Evolutionary conservation across 2,888 invertebrate genomes (phyloP).

Genomic region (Phengaris arion): DNA sequence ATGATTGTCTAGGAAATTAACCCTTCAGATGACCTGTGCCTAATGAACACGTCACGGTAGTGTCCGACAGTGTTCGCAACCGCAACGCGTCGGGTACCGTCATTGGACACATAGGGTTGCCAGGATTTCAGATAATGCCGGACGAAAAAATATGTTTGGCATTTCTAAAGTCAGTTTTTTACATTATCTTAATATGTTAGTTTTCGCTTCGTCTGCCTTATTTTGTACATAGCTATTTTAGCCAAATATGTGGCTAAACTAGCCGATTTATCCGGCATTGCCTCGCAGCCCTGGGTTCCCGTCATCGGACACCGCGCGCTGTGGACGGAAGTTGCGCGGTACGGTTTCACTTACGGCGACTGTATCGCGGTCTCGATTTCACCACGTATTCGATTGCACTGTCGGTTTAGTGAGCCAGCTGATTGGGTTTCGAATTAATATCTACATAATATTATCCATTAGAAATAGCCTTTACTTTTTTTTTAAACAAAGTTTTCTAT

Average conservation of each 20-base stretch:
- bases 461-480: too few species aligned
- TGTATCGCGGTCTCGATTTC: conserved; percentile 65
- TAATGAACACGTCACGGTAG: conserved; percentile 25
- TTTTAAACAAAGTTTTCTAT: too few species aligned
- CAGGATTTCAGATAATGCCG: neutral
- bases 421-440: conserved; percentile 69
- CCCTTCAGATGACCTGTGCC: conserved; percentile 20
- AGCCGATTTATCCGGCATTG: neutral
- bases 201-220: neutral
- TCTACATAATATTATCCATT: conserved; percentile 11
- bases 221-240: neutral
- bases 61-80: neutral
- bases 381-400: conserved; percentile 56
- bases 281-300: neutral
- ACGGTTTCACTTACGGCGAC: conserved; percentile 70
- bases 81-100: neutral
- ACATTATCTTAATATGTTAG: neutral
- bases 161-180: neutral
- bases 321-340: conserved; percentile 72
- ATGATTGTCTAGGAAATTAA: conserved; percentile 20
- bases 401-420: conserved; percentile 62
- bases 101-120: neutral
- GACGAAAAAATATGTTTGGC: neutral
- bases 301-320: conserved; percentile 64
- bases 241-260: neutral